Conservation (phyloP, 2,797 vertebrate species). For the Apogon hyalosoma region DNA sequence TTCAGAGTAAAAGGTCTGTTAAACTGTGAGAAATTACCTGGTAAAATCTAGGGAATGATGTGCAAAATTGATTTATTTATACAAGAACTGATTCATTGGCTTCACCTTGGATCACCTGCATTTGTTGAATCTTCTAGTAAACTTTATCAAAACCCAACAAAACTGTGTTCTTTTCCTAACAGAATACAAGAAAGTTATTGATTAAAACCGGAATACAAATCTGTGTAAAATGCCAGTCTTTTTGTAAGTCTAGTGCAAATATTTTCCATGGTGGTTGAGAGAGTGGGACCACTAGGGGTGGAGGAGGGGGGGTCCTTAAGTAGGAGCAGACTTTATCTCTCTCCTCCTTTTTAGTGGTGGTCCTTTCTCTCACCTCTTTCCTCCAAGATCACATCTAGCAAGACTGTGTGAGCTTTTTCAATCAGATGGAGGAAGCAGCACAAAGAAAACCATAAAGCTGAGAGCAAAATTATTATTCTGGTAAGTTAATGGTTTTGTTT, state of each 20-base stretch:
- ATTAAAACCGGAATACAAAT: conserved; percentile 30
- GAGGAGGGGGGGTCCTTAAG: conserved; percentile 76
- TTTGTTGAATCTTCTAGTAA: background rate
- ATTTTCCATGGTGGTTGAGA: conserved; percentile 72
- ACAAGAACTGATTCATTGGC: background rate
- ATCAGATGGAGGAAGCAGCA: conserved; percentile 72
- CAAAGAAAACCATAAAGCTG: conserved; percentile 60
- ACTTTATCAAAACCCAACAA: background rate
- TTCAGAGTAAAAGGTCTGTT: conserved; percentile 2
- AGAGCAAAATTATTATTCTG: conserved; percentile 47
- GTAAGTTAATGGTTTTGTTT: conserved; percentile 59
- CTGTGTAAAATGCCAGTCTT: conserved; percentile 45
- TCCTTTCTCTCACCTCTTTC: conserved; percentile 72
- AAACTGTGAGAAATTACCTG: background rate
- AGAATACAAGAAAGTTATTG: conserved; percentile 14
- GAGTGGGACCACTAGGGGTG: conserved; percentile 72
- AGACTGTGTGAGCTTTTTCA: conserved; percentile 59
- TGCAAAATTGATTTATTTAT: background rate
- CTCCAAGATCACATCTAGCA: conserved; percentile 58
- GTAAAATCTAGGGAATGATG: background rate
- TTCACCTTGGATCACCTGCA: background rate
- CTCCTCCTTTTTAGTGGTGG: conserved; percentile 74
- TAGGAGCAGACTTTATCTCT: conserved; percentile 76
- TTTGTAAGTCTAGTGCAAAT: conserved; percentile 68
- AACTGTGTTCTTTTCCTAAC: conserved; percentile 11